These are phyloP conservation scores for Pseudomugil gertrudae DNA, from an alignment of 2,797 vertebrate genomes.

Conservation along the genomic window DNA sequence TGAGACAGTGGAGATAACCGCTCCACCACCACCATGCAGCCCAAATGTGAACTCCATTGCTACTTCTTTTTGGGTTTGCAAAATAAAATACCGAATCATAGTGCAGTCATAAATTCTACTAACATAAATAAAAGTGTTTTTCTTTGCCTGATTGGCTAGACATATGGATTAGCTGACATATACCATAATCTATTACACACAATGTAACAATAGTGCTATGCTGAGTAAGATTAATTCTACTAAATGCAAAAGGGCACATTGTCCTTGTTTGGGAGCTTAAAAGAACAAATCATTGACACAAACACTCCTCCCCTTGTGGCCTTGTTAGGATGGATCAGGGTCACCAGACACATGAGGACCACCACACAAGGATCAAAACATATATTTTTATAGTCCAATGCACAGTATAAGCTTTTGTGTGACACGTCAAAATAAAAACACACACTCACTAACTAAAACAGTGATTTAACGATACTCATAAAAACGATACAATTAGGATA, in stretches of 20 bases:
- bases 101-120: not conserved
- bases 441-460: not conserved
- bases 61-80: not conserved
- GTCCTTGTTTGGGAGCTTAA: slow-evolving; percentile 23
- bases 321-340: slow-evolving; percentile 52
- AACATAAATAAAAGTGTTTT: not conserved
- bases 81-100: not conserved
- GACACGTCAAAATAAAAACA: slow-evolving; percentile 7
- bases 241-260: slow-evolving; percentile 11
- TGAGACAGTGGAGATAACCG: no score
- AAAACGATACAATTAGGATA: slow-evolving; percentile 37
- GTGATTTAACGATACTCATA: slow-evolving; percentile 17
- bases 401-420: slow-evolving; percentile 21
- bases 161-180: no score
- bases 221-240: slow-evolving; percentile 1
- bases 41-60: not conserved
- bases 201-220: not conserved
- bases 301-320: slow-evolving; percentile 9
- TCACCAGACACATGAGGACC: slow-evolving; percentile 54
- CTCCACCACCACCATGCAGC: not conserved
- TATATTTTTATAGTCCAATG: slow-evolving; percentile 17
- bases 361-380: not conserved
- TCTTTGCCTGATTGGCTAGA: not conserved
- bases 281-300: slow-evolving; percentile 13
- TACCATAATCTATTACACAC: not conserved